Conservation (phyloP, 1,140 invertebrate species). For the Brachystomella parvula region DNA sequence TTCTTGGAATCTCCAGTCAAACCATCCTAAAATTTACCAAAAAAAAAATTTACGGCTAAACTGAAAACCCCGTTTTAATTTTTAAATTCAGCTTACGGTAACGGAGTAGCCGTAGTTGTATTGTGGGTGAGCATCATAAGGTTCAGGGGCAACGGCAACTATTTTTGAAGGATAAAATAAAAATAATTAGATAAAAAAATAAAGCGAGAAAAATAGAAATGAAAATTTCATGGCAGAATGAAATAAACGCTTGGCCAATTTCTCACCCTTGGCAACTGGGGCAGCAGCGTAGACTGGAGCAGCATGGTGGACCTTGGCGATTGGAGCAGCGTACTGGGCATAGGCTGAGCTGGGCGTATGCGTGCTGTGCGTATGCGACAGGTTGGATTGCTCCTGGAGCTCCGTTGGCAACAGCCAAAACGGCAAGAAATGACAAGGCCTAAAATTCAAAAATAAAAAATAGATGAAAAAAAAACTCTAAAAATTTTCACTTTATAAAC, state of each 20-base stretch:
- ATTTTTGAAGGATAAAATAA: too few relatives aligned
- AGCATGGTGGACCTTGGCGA: slow-evolving; percentile 2
- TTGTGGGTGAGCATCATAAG: slow-evolving; percentile 36
- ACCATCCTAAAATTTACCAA: too few relatives aligned
- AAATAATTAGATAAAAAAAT: too few relatives aligned
- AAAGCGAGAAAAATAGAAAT: not conserved
- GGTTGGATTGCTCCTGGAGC: slow-evolving; percentile 2
- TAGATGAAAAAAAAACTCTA: not conserved
- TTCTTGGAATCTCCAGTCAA: slow-evolving; percentile 21
- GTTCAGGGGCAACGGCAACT: slow-evolving; percentile 22
- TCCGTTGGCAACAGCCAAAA: not conserved
- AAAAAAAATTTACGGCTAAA: too few relatives aligned
- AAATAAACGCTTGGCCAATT: not conserved
- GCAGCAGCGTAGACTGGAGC: not conserved
- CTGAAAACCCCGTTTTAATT: too few relatives aligned
- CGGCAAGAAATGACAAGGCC: not conserved
- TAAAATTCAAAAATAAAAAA: too few relatives aligned
- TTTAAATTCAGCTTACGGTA: too few relatives aligned
- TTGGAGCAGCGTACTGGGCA: not conserved
- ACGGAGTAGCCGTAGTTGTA: slow-evolving; percentile 39
- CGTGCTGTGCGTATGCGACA: not conserved
- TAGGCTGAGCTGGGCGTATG: not conserved
- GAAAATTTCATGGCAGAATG: too few relatives aligned
- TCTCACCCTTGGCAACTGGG: slow-evolving; percentile 5
- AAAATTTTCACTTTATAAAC: not conserved